Conservation (phyloP, 2,113 vertebrate species). For the Dissostichus mawsoni region DNA sequence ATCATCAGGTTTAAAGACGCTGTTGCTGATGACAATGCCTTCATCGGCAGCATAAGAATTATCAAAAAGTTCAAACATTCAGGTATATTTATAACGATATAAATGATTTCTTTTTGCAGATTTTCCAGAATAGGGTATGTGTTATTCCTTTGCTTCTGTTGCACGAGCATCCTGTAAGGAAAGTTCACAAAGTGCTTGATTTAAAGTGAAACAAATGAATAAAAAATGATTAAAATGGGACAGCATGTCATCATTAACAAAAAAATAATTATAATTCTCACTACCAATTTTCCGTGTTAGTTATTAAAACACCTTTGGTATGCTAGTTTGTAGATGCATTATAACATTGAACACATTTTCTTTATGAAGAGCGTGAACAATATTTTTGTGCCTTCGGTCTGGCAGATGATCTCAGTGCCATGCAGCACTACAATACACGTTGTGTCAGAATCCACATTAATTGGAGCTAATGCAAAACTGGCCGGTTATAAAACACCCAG, state of each 20-base stretch:
- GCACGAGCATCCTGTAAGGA: not conserved
- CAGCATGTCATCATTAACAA: not conserved
- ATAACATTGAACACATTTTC: not conserved
- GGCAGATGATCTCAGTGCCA: not conserved
- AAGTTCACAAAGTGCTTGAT: not conserved
- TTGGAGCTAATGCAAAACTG: not conserved
- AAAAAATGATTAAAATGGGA: not conserved
- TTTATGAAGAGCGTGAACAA: not conserved
- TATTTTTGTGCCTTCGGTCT: slow-evolving; percentile 13
- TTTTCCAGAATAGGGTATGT: not conserved
- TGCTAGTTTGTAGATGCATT: not conserved
- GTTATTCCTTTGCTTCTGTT: not conserved
- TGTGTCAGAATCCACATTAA: slow-evolving; percentile 2
- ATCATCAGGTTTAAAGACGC: not conserved
- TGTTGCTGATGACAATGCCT: not conserved
- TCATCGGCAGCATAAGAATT: not conserved
- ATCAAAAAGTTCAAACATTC: not conserved
- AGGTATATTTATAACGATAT: not conserved
- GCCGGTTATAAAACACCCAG: not conserved
- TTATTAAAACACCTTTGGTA: not conserved
- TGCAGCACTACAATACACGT: slow-evolving; percentile 11
- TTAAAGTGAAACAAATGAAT: not conserved
- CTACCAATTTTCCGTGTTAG: not conserved
- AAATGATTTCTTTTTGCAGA: not conserved
- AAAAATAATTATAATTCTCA: not conserved